phyloP scores from a whole-genome alignment of 2,113 vertebrate genomes.

The Puma concolor region DNA sequence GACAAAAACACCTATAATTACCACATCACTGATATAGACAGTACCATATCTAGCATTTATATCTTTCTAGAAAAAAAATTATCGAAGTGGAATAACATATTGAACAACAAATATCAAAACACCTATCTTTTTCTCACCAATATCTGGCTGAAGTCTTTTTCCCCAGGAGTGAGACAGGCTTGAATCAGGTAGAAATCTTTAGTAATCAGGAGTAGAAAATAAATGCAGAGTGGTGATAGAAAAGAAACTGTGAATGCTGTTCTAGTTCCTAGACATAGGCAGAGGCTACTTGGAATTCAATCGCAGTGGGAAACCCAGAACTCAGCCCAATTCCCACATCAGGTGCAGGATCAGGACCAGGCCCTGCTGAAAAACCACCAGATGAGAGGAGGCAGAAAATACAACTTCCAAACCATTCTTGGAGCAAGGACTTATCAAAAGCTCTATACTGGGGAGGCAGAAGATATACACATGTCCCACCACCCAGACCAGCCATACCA shows the following conservation, averaged over 20 bases:
- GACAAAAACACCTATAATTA: neutral
- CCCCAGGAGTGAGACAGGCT: neutral
- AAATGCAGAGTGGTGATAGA: neutral
- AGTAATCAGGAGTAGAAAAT: neutral
- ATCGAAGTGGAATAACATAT: neutral
- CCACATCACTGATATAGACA: neutral
- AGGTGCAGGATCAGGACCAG: neutral
- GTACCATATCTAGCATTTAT: neutral
- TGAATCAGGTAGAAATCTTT: neutral
- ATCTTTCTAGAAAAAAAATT: neutral
- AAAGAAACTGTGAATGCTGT: neutral
- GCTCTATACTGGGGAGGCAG: neutral
- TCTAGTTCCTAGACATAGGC: neutral
- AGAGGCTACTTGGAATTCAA: neutral
- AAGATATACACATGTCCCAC: neutral
- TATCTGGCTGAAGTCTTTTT: neutral
- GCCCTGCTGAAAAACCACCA: neutral
- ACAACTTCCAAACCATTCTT: neutral
- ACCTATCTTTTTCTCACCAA: neutral
- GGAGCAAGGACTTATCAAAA: neutral
- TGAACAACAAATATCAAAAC: constrained; percentile 17
- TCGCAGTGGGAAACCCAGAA: neutral
- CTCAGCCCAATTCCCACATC: no score
- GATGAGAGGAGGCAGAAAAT: neutral
- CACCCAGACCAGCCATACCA: neutral